Base-by-base conservation (phyloP, 2,113 vertebrate genomes). In the Syngnathus typhle region DNA sequence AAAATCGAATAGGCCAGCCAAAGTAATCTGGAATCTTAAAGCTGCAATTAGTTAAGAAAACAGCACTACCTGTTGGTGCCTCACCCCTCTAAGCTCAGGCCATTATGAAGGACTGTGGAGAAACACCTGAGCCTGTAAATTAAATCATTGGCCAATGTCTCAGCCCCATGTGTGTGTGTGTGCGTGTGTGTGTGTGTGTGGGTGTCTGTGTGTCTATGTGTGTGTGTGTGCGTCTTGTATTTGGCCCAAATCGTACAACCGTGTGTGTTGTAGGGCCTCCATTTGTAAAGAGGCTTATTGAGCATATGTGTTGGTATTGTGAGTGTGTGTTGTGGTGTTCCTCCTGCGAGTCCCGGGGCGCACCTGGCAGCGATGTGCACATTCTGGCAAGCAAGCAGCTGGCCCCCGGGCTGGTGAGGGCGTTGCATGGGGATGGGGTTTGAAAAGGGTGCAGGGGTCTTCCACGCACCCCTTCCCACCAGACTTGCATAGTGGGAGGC, bases 11-110 rank as follows among this genome's bases (percentile, higher is more conserved):
- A 74, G 65, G 78, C 68, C 60, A 73, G 80, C 81, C 82, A 87
- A 86, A 85, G 85, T 84, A 78, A 88, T 84, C 82, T 84, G 84
- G 73, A 87, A 80, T 68, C 72, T 47, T 84, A 84, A 88, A 89
- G 78, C 71, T 46, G 41, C 78, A 87, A 90, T 90, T 85, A 87
- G 83, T 77, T 83, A 82, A 84, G 83, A 90, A 88, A 91, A 91
- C 88, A 88, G 89, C 82, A 80, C 83, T 88, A 89, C 90, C 91
- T 91, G 88, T 87, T 86, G 87, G 84, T 76, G 59, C 78, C 41
- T 62, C 66, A 70, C 74, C 73, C 73, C 75, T 65, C 55, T 83
- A 77, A 85, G 82, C 84, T 71, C 51, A 44, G 51, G 69, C 77
- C 71, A 75, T 80, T 87, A 83, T 71, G 56, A 12, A 12, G 66